Percentiles rank a stretch among this genome's conserved stretches.
Evolutionary conservation across 2,113 vertebrate species (phyloP).

Genomic region (Carlito syrichta): DNA sequence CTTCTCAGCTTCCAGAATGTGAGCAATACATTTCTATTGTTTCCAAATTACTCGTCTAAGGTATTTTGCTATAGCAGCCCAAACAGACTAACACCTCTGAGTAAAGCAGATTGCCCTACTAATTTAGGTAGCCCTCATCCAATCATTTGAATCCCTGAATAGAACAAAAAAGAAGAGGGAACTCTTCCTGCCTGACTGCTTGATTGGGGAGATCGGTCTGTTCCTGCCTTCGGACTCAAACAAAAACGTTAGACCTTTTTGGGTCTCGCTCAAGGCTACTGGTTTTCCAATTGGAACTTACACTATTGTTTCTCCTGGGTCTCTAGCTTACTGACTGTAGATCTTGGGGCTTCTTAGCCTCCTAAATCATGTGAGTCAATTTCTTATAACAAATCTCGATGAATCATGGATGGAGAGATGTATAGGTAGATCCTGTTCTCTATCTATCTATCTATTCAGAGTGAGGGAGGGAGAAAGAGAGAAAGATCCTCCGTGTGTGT

Average conservation of each 20-base stretch:
- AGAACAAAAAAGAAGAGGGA: not conserved
- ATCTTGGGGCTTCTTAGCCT: not conserved
- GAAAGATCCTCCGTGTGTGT: too few relatives aligned
- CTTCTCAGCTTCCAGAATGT: not conserved
- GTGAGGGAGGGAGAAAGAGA: not conserved
- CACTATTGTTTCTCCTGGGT: not conserved
- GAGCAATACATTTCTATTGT: not conserved
- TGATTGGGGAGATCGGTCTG: not conserved
- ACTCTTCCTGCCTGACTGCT: not conserved
- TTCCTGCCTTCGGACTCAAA: not conserved
- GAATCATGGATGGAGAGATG: not conserved
- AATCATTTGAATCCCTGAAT: not conserved
- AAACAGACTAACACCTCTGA: not conserved
- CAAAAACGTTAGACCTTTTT: not conserved
- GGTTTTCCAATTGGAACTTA: not conserved
- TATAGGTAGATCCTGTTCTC: not conserved
- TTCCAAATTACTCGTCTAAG: not conserved
- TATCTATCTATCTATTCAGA: not conserved
- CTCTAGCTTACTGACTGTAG: not conserved
- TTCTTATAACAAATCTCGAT: not conserved
- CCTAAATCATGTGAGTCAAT: not conserved
- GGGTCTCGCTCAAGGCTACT: not conserved
- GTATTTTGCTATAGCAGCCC: not conserved
- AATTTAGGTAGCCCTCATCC: not conserved
- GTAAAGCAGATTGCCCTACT: not conserved